These are phyloP conservation scores for Dicroscelio sp. DNA, from an alignment of 2,888 invertebrate species.

Conservation along the genomic window DNA sequence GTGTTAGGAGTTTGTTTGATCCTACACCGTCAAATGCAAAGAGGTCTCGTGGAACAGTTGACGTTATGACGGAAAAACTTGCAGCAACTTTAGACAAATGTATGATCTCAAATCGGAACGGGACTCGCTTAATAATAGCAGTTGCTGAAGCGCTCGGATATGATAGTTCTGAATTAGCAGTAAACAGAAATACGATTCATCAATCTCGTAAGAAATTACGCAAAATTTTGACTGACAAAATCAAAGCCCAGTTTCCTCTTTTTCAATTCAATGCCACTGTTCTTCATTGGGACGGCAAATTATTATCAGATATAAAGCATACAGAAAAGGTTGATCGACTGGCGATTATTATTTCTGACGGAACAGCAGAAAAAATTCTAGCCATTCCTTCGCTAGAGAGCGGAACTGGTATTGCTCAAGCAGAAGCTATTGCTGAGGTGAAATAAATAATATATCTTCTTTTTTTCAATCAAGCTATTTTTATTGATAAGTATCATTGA, in stretches of 20 bases:
- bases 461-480: too few species aligned
- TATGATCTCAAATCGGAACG: slow-evolving; percentile 70
- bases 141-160: slow-evolving; percentile 65
- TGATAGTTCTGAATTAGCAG: slow-evolving; percentile 53
- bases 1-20: background rate
- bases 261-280: slow-evolving; percentile 42
- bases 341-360: slow-evolving; percentile 15
- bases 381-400: background rate
- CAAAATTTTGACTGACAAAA: slow-evolving; percentile 49
- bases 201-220: slow-evolving; percentile 68
- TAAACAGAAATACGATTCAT: slow-evolving; percentile 68
- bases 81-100: slow-evolving; percentile 78
- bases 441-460: too few species aligned
- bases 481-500: slow-evolving; percentile 4
- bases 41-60: slow-evolving; percentile 60
- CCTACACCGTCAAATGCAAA: slow-evolving; percentile 38
- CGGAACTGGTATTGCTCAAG: slow-evolving; percentile 69
- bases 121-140: slow-evolving; percentile 61
- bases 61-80: slow-evolving; percentile 77
- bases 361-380: slow-evolving; percentile 12
- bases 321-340: too few species aligned
- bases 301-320: too few species aligned
- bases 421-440: slow-evolving; percentile 69
- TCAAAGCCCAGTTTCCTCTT: slow-evolving; percentile 52
- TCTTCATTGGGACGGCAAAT: slow-evolving; percentile 51